These are phyloP conservation scores for Dynastes hyllus DNA, from an alignment of 2,888 invertebrate genomes.

Conservation along the genomic window DNA sequence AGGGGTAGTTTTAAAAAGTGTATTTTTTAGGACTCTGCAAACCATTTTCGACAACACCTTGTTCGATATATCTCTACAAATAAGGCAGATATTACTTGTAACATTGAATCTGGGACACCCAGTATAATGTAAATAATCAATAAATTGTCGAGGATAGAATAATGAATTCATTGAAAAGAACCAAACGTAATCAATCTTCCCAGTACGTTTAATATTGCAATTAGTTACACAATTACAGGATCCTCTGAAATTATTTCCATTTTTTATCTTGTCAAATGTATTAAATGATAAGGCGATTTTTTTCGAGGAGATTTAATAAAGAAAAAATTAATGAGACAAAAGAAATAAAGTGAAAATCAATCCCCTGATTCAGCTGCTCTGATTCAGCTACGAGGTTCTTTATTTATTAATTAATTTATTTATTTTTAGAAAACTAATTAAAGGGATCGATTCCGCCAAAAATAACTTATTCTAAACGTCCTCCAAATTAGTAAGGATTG, in stretches of 20 bases:
- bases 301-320: slow-evolving; percentile 19
- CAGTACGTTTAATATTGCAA: slow-evolving; percentile 26
- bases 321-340: slow-evolving; percentile 11
- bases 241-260: slow-evolving; percentile 37
- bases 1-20: too few species aligned
- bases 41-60: too few species aligned
- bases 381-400: neutral
- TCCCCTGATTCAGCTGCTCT: neutral
- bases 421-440: too few species aligned
- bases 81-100: too few species aligned
- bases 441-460: too few species aligned
- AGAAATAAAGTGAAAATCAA: slow-evolving; percentile 28
- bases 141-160: slow-evolving; percentile 4
- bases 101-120: too few species aligned
- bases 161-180: slow-evolving; percentile 11
- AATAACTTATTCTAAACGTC: too few species aligned
- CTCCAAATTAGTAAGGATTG: too few species aligned
- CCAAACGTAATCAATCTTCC: slow-evolving; percentile 29
- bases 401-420: too few species aligned
- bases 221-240: slow-evolving; percentile 33
- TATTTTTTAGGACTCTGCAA: too few species aligned
- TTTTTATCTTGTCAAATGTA: slow-evolving; percentile 39
- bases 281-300: slow-evolving; percentile 25
- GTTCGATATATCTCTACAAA: too few species aligned
- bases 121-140: too few species aligned